Conservation (phyloP, 35 echinoderm and acorn worm species). For the Heliocidaris erythrogramma region DNA sequence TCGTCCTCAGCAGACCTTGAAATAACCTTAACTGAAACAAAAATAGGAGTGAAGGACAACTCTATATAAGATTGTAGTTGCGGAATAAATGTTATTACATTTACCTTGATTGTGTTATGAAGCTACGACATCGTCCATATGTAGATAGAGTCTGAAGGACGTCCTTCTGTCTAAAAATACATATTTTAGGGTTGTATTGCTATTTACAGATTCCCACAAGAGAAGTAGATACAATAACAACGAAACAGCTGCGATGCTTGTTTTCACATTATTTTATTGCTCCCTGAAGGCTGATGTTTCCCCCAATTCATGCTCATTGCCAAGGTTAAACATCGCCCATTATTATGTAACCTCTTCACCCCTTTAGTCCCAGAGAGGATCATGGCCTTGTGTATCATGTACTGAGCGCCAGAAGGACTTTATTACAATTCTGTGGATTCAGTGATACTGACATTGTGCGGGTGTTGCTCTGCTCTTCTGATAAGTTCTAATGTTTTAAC, state of each 20-base stretch:
- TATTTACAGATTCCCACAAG: not conserved
- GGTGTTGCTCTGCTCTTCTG: no score
- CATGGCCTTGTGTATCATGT: not conserved
- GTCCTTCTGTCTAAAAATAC: not conserved
- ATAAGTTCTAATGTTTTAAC: no score
- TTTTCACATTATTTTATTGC: not conserved
- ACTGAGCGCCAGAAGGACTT: not conserved
- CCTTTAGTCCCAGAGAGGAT: not conserved
- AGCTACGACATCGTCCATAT: not conserved
- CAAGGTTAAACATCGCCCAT: not conserved
- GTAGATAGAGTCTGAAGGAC: not conserved
- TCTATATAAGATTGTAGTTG: not conserved
- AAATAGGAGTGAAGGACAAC: not conserved
- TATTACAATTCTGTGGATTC: not conserved
- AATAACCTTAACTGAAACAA: not conserved
- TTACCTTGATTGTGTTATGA: not conserved
- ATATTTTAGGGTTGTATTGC: not conserved
- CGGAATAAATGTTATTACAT: not conserved
- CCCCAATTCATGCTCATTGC: not conserved
- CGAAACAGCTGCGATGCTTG: not conserved
- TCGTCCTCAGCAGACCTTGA: not conserved
- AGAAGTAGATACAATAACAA: no score
- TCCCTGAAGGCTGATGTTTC: not conserved
- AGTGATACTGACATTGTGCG: not conserved
- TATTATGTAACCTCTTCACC: not conserved